phyloP scores from a whole-genome alignment of 2,113 vertebrate genomes.

The Corydoras maculifer region DNA sequence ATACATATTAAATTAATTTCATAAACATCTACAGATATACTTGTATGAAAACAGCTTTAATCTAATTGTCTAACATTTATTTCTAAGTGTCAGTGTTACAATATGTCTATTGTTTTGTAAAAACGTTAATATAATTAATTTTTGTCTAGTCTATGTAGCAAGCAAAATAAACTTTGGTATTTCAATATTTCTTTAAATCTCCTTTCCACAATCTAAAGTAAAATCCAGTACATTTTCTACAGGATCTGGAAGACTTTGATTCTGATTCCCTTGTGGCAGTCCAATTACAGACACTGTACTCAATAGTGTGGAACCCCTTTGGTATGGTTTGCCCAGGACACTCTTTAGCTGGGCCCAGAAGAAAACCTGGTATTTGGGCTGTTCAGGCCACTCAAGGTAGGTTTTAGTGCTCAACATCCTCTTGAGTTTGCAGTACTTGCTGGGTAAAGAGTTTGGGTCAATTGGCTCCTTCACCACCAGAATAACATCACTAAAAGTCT shows the following conservation, averaged over 20 bases:
- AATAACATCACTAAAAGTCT: conserved; percentile 69
- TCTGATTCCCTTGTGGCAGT: conserved; percentile 24
- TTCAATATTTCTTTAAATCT: neutral
- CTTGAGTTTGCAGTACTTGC: conserved; percentile 72
- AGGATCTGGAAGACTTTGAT: neutral
- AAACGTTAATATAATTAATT: too few relatives aligned
- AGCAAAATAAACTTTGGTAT: neutral
- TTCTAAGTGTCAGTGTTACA: too few relatives aligned
- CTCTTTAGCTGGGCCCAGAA: conserved; percentile 76
- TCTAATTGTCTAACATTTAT: too few relatives aligned
- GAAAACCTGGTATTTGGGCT: conserved; percentile 63
- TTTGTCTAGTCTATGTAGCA: too few relatives aligned
- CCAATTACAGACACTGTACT: conserved; percentile 35
- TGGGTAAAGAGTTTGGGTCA: conserved; percentile 62
- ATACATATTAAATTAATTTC: too few relatives aligned
- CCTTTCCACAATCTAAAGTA: neutral
- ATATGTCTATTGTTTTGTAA: too few relatives aligned
- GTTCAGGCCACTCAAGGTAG: conserved; percentile 77
- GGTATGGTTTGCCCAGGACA: conserved; percentile 62
- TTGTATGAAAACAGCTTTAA: too few relatives aligned
- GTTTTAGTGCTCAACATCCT: conserved; percentile 74
- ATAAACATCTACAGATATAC: too few relatives aligned
- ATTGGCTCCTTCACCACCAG: conserved; percentile 75
- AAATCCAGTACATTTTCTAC: neutral
- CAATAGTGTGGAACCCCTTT: conserved; percentile 34